Evolutionary conservation across 2,113 vertebrate species (phyloP).

Genomic region (Cairina moschata): DNA sequence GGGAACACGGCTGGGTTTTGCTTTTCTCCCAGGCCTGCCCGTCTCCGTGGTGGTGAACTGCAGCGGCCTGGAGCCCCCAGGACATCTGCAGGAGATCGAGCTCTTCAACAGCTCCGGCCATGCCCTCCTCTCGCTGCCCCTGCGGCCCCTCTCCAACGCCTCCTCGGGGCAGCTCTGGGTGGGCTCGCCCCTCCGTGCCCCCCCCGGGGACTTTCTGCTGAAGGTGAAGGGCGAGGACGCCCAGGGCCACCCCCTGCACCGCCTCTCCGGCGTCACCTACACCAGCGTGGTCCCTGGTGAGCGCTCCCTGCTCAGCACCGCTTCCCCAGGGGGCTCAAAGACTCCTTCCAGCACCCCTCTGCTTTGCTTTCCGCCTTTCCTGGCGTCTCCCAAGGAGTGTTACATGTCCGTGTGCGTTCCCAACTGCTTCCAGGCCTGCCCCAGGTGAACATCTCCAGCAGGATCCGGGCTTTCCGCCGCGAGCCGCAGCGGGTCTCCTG

Average conservation of each 20-base stretch:
- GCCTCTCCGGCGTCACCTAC: conserved; percentile 93
- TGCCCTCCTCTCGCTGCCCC: conserved; percentile 78
- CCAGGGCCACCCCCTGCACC: conserved; percentile 86
- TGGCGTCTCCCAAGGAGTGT: background rate
- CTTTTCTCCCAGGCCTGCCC: conserved; percentile 80
- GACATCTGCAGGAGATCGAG: conserved; percentile 82
- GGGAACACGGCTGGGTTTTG: fast-evolving
- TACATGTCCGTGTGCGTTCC: fast-evolving
- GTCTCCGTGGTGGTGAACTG: conserved; percentile 88
- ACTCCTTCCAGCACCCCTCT: background rate
- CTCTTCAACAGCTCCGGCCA: conserved; percentile 84
- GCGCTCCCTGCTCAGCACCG: background rate
- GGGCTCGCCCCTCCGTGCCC: conserved; percentile 81
- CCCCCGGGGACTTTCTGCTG: conserved; percentile 88
- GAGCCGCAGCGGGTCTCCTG: conserved; percentile 84
- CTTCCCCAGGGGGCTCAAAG: background rate
- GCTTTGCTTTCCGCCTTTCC: background rate
- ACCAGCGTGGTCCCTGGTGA: conserved; percentile 87
- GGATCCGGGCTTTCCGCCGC: conserved; percentile 80
- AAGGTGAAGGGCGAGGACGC: conserved; percentile 87
- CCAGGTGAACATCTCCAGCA: conserved; percentile 84
- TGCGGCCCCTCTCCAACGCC: conserved; percentile 70
- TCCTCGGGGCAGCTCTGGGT: conserved; percentile 85
- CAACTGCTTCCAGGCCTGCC: conserved; percentile 78
- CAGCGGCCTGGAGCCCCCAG: conserved; percentile 82